Evolutionary conservation across 2,113 vertebrate species (phyloP).

Genomic region (Hoplias malabaricus): DNA sequence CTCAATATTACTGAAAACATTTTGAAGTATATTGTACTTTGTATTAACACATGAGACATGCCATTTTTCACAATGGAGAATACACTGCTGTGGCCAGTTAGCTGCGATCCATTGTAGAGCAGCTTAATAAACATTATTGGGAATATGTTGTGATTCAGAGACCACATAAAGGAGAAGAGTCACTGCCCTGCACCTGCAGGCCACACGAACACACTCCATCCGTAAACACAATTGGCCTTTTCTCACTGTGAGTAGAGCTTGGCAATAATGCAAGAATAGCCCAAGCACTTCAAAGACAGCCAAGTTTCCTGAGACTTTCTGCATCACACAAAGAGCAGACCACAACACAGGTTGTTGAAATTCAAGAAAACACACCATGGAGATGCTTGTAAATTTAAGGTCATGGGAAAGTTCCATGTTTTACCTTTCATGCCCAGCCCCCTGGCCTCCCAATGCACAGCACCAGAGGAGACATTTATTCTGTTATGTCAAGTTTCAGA

Average conservation of each 20-base stretch:
- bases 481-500: background rate
- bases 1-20: too few species aligned
- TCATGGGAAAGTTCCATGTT: slow-evolving; percentile 35
- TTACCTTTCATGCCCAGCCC: slow-evolving; percentile 18
- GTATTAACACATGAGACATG: background rate
- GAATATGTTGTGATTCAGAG: slow-evolving; percentile 60
- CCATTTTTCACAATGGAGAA: background rate
- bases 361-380: slow-evolving; percentile 37
- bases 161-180: slow-evolving; percentile 65
- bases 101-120: background rate
- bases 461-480: slow-evolving; percentile 5
- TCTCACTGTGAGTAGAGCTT: slow-evolving; percentile 6
- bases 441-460: background rate
- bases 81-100: background rate
- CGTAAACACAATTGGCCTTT: slow-evolving; percentile 43
- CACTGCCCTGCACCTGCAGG: slow-evolving; percentile 54
- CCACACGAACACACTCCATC: slow-evolving; percentile 56
- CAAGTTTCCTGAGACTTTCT: slow-evolving; percentile 37
- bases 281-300: slow-evolving; percentile 26
- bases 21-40: too few species aligned
- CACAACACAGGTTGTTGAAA: slow-evolving; percentile 43
- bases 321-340: slow-evolving; percentile 26
- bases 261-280: slow-evolving; percentile 17
- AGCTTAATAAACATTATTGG: slow-evolving; percentile 70
- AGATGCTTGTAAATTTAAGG: slow-evolving; percentile 36